Evolutionary conservation across 35 echinoderm and acorn worm genomes (phyloP), one percentile per base, ranked within the genome.

Genomic region (Ophioderma brevispina): DNA sequence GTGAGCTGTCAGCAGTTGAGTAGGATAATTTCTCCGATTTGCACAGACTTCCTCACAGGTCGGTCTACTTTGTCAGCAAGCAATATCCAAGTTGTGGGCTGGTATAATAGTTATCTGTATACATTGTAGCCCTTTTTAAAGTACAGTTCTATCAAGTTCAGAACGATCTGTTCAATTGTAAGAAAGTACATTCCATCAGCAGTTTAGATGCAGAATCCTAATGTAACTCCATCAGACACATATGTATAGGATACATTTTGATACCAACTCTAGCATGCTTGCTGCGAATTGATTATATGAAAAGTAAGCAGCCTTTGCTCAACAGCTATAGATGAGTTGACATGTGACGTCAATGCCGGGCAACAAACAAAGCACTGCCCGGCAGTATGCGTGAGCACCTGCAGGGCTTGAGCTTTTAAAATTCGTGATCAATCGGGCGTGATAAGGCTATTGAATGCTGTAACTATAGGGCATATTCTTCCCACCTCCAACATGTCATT

Each of bases 81-180:
- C 55, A 84, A 13, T 25, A 18, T 28, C 39, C 82, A 28, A 84
- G 46, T 18, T 84, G 38, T 1, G 82, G 82, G 55, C 82, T 84
- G 5, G 82, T 84, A 32, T 84, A 84, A 32, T 50, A 84, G 41
- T 84, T 84, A 55, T 84, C 82, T 11, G 82, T 84, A 84, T 31
- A 84, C 1, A 84, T 84, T 38, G 43, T 84, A 55, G n/a, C 82
- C 82, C 2, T 32, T 50, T 17, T 42, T 42, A 56, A 84, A 55
- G 41, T 84, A 84, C 33, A 42, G 82, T 56, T 84, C 25, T 42
- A 84, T 31, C 43, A 84, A 42, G 36, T 84, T 84, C 38, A 84
- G 46, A 4, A 42, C 55, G 31, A 84, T 43, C 46, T 84, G 25
- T 84, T 84, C 82, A 84, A 6, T 55, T 42, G 43, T 84, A 10